phyloP scores from a whole-genome alignment of 2,113 vertebrate species.

The Herpetotheres cachinnans region DNA sequence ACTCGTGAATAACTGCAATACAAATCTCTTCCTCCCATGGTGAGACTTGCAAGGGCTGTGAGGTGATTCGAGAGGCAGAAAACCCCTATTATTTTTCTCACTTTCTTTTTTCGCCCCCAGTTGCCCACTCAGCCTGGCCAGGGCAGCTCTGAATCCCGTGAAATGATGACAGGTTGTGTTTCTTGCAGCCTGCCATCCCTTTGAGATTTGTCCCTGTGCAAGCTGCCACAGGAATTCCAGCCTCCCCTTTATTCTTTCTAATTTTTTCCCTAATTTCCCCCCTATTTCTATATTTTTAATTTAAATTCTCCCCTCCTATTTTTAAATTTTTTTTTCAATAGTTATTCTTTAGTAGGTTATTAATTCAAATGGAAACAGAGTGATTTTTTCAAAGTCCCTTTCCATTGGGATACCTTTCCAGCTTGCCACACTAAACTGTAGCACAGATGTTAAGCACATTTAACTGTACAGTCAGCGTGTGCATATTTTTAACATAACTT shows the following conservation, averaged over 20 bases:
- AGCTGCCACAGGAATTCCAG: neutral
- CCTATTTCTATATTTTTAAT: neutral
- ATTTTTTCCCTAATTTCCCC: neutral
- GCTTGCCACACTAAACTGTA: neutral
- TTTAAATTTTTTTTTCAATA: neutral
- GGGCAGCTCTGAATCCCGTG: neutral
- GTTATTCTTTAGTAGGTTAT: neutral
- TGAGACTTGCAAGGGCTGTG: neutral
- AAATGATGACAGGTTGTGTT: neutral
- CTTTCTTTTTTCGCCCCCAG: neutral
- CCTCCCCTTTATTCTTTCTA: neutral
- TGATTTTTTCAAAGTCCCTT: neutral
- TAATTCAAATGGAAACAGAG: neutral
- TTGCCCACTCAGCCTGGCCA: neutral
- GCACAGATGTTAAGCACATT: slow-evolving; percentile 64
- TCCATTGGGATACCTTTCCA: slow-evolving; percentile 37
- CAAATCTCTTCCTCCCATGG: rapidly evolving
- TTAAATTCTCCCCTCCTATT: neutral
- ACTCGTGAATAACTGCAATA: neutral
- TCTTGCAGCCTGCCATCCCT: neutral
- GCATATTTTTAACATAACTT: slow-evolving; percentile 63
- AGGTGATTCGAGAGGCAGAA: neutral
- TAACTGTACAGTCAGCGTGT: neutral
- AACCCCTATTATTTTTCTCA: neutral
- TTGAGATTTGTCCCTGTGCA: neutral